These are phyloP conservation scores for Pachyseris speciosa DNA, from an alignment of 64 coral and sea anemone genomes.

Conservation along the genomic window DNA sequence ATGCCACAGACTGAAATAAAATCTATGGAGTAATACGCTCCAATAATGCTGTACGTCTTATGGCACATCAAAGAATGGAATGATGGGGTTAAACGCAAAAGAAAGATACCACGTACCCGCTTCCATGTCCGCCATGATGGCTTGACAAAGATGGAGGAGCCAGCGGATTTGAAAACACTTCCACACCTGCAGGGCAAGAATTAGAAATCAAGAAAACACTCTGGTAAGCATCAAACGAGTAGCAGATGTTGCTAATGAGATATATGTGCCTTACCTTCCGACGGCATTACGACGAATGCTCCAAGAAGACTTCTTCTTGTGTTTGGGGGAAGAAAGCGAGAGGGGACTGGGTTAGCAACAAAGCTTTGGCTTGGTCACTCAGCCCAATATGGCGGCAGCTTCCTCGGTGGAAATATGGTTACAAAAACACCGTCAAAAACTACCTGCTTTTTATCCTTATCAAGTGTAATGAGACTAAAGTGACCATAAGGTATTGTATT, in stretches of 20 bases:
- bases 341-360: background rate
- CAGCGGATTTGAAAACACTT: slow-evolving; percentile 90
- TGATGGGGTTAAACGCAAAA: background rate
- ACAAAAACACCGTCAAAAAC: too few relatives aligned
- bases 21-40: too few relatives aligned
- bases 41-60: too few relatives aligned
- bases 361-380: background rate
- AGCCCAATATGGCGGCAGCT: too few relatives aligned
- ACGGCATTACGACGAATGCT: slow-evolving; percentile 18
- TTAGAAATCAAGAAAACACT: background rate
- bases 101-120: slow-evolving; percentile 51
- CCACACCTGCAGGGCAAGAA: slow-evolving; percentile 48
- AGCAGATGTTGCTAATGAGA: background rate
- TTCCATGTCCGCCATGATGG: slow-evolving; percentile 29
- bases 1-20: too few relatives aligned
- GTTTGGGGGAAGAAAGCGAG: background rate
- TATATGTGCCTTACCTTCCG: slow-evolving; percentile 2
- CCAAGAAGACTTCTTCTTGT: too few relatives aligned
- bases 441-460: too few relatives aligned
- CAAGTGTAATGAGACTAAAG: too few relatives aligned
- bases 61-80: background rate
- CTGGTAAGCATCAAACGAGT: background rate
- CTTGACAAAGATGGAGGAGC: slow-evolving; percentile 83
- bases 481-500: too few relatives aligned
- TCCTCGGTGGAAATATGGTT: too few relatives aligned